A percentile compares a stretch with the other conserved stretches of the same genome.
Evolutionary conservation across 2,113 vertebrate species (phyloP).

Genomic region (Sphaerodactylus townsendi): DNA sequence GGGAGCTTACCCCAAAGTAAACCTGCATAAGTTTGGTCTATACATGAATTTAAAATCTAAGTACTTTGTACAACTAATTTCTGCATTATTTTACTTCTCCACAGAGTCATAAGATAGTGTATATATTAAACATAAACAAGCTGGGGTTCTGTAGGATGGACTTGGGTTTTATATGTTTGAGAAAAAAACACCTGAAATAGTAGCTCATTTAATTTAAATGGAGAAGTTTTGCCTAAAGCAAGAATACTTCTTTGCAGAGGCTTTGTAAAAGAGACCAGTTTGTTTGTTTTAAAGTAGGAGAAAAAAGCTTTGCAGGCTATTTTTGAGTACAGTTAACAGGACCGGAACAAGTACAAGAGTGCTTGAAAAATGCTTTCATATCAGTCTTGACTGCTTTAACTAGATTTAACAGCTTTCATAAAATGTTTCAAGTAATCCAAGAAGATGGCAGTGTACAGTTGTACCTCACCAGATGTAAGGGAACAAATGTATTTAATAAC

Average conservation of each 20-base stretch:
- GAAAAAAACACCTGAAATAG: background rate
- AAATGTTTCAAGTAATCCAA: constrained; percentile 51
- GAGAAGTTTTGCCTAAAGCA: background rate
- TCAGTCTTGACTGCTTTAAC: constrained; percentile 40
- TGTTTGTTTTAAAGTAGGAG: background rate
- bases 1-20: no score
- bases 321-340: constrained; percentile 28
- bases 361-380: constrained; percentile 41
- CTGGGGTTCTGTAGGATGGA: background rate
- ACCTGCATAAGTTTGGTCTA: background rate
- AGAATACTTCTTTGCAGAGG: background rate
- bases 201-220: constrained; percentile 15
- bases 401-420: constrained; percentile 68
- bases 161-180: background rate
- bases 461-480: constrained; percentile 46
- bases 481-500: constrained; percentile 45
- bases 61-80: background rate
- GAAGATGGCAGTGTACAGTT: constrained; percentile 47
- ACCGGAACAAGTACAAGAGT: constrained; percentile 43
- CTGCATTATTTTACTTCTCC: background rate
- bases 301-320: background rate
- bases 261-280: background rate
- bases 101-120: background rate
- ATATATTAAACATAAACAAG: constrained; percentile 3
- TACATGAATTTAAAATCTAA: background rate